phyloP scores from a whole-genome alignment of 2,113 vertebrate species.

The Dasyurus viverrinus region DNA sequence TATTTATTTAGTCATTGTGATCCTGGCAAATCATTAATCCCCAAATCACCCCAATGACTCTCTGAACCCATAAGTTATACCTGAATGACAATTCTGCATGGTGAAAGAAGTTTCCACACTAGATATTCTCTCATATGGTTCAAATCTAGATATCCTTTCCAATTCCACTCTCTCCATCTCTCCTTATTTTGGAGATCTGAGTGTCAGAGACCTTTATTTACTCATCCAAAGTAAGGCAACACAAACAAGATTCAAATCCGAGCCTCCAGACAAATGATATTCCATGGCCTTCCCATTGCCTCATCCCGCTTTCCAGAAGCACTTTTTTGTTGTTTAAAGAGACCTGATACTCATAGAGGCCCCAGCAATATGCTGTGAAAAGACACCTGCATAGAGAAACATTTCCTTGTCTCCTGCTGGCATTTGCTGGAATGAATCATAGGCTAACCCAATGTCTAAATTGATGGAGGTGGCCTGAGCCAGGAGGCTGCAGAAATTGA shows the following conservation, averaged over 20 bases:
- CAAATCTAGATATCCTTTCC: not conserved
- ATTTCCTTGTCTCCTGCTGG: constrained; percentile 21
- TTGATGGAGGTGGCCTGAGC: constrained; percentile 18
- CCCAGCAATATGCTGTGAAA: not conserved
- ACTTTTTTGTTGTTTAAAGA: not conserved
- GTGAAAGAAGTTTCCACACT: not conserved
- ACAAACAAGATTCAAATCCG: not conserved
- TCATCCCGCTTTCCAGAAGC: not conserved
- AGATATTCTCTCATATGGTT: not conserved
- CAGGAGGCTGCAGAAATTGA: constrained; percentile 18
- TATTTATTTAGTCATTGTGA: not conserved
- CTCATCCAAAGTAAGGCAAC: not conserved
- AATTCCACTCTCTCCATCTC: not conserved
- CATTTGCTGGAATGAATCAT: constrained; percentile 36
- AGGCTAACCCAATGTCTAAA: not conserved
- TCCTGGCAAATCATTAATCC: not conserved
- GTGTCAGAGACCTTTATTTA: not conserved
- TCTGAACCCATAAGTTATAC: not conserved
- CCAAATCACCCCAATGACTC: not conserved
- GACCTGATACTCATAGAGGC: not conserved
- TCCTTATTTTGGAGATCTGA: not conserved
- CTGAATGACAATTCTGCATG: not conserved
- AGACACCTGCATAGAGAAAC: not conserved
- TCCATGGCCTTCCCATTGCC: not conserved
- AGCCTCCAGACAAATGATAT: not conserved